phyloP scores from a whole-genome alignment of 2,113 vertebrate species.

The Acanthisitta chloris region DNA sequence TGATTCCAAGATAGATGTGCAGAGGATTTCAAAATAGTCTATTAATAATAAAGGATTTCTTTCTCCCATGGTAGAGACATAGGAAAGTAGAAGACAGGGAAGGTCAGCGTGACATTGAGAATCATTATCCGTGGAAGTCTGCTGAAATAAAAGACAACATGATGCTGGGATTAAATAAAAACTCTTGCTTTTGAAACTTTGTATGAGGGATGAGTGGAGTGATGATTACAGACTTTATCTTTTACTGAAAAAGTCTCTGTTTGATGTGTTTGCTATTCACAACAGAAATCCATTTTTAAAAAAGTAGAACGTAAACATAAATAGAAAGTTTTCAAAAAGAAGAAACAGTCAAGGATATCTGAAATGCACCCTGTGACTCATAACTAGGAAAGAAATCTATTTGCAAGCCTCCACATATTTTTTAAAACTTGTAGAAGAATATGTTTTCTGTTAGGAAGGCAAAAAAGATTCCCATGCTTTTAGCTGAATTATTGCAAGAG shows the following conservation, averaged over 20 bases:
- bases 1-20: background rate
- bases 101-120: background rate
- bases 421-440: background rate
- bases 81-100: background rate
- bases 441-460: background rate
- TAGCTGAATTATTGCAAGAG: background rate
- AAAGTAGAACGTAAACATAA: background rate
- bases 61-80: background rate
- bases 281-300: background rate
- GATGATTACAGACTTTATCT: background rate
- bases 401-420: background rate
- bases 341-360: background rate
- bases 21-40: background rate
- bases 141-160: background rate
- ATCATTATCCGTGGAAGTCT: background rate
- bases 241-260: background rate
- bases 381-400: background rate
- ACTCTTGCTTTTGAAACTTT: background rate
- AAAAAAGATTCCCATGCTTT: background rate
- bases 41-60: constrained; percentile 36
- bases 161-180: background rate
- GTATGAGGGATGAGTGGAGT: background rate
- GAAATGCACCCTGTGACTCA: background rate
- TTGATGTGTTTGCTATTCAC: background rate
- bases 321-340: background rate